Percentiles rank a stretch among this genome's conserved stretches.
Conservation (phyloP, 2,888 invertebrate species). For the Danaus chrysippus region DNA sequence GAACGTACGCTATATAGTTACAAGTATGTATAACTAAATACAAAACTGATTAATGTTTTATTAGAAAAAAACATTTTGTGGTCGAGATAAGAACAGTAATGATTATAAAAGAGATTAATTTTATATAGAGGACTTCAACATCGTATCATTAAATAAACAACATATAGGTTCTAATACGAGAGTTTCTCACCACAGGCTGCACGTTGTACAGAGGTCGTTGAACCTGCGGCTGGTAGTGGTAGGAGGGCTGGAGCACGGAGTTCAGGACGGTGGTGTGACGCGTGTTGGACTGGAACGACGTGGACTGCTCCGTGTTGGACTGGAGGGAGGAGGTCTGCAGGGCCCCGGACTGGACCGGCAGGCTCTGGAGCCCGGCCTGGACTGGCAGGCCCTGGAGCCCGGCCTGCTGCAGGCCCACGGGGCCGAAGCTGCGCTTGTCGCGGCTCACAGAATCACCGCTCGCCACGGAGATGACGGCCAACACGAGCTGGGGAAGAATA, state of each 20-base stretch:
- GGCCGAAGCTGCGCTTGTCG: constrained; percentile 34
- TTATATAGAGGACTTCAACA: no score
- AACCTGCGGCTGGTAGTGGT: constrained; percentile 15
- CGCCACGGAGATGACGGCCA: constrained; percentile 26
- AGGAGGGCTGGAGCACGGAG: constrained; percentile 15
- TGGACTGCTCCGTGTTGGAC: constrained; percentile 28
- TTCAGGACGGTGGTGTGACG: constrained; percentile 26
- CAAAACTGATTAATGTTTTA: no score
- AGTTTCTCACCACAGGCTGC: constrained; percentile 17
- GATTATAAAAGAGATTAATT: no score
- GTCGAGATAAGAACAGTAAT: no score
- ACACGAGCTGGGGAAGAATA: constrained; percentile 26
- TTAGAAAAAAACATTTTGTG: no score
- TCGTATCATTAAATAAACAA: no score
- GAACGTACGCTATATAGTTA: background rate
- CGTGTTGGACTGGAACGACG: constrained; percentile 29
- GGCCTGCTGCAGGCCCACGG: constrained; percentile 15
- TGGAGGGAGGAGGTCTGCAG: constrained; percentile 26
- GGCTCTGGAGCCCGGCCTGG: no score
- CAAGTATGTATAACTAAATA: no score
- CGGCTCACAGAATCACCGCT: constrained; percentile 29
- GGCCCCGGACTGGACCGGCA: constrained; percentile 14
- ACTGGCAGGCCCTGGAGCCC: constrained; percentile 15
- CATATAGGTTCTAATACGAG: no score
- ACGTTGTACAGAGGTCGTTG: constrained; percentile 10